Percentiles rank a stretch among this genome's conserved stretches.
These are phyloP conservation scores for Habropoda laboriosa DNA, from an alignment of 1,140 invertebrate species.

Conservation along the genomic window DNA sequence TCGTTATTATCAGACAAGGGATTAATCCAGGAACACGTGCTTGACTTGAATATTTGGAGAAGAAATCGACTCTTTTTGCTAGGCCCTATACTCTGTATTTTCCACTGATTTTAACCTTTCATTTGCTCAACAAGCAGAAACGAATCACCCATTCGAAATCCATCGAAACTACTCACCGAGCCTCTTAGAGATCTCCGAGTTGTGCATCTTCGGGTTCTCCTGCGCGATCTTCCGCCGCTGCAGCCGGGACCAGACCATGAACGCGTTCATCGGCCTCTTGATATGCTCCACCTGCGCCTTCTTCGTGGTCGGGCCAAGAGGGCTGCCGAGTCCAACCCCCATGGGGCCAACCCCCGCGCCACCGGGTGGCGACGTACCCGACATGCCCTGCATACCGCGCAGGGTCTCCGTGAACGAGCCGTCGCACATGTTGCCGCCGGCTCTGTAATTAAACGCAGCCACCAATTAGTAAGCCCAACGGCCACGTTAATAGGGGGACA, in stretches of 20 bases:
- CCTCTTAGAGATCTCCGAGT: conserved; percentile 97
- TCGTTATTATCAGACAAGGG: too few species aligned
- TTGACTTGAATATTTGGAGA: too few species aligned
- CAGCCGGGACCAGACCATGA: conserved; percentile 93
- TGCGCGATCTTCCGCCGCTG: conserved; percentile 96
- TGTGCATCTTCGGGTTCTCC: conserved; percentile 99
- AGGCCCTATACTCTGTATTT: too few species aligned
- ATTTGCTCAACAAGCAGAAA: too few species aligned
- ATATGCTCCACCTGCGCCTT: conserved; percentile 83
- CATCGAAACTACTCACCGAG: conserved; percentile 94
- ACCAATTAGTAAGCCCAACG: conserved; percentile 40
- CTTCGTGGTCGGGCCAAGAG: conserved; percentile 72
- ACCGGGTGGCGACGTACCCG: conserved; percentile 75
- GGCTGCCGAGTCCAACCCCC: conserved; percentile 73
- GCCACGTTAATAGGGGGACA: conserved; percentile 52
- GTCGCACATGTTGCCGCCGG: conserved; percentile 82
- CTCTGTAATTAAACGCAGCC: conserved; percentile 75
- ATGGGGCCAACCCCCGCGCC: conserved; percentile 75
- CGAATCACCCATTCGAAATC: too few species aligned
- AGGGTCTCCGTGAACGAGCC: conserved; percentile 78
- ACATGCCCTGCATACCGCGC: conserved; percentile 78
- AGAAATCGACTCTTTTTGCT: too few species aligned
- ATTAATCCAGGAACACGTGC: too few species aligned
- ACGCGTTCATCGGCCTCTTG: conserved; percentile 86
- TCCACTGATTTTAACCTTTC: too few species aligned